A percentile compares a stretch with the other conserved stretches of the same genome.
phyloP scores from a whole-genome alignment of 2,888 invertebrate genomes.

The Sphinx pinastri region DNA sequence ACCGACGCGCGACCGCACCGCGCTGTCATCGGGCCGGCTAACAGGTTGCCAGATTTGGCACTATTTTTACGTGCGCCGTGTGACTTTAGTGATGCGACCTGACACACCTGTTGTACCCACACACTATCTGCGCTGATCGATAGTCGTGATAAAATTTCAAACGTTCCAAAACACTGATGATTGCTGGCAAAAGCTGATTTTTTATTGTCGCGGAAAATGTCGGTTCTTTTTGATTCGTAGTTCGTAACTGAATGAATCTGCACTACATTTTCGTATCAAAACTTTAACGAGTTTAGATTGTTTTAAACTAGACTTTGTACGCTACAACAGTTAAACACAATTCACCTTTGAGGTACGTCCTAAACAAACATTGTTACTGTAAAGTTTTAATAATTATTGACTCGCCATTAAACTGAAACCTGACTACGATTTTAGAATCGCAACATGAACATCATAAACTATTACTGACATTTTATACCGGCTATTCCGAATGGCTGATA shows the following conservation, averaged over 20 bases:
- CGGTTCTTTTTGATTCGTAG: neutral
- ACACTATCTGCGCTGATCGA: conserved; percentile 27
- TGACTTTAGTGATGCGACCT: conserved; percentile 68
- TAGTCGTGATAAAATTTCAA: neutral
- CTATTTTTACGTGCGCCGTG: conserved; percentile 78
- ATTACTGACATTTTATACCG: too few relatives aligned
- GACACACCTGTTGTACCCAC: conserved; percentile 71
- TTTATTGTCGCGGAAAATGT: neutral
- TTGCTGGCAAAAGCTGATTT: neutral
- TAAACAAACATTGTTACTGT: too few relatives aligned
- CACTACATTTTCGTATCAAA: neutral
- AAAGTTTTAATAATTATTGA: too few relatives aligned
- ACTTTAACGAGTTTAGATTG: neutral
- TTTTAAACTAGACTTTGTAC: neutral
- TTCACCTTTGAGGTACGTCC: too few relatives aligned
- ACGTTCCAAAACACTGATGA: conserved; percentile 18
- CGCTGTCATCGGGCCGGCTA: conserved; percentile 57
- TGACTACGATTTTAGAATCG: too few relatives aligned
- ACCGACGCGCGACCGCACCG: conserved; percentile 40
- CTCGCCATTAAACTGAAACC: too few relatives aligned
- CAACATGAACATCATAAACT: too few relatives aligned
- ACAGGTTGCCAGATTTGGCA: conserved; percentile 80
- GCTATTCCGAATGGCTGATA: too few relatives aligned
- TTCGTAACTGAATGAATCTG: neutral
- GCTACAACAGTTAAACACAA: too few relatives aligned